Base-by-base conservation (phyloP, 2,113 vertebrate species). In the Cavia porcellus region DNA sequence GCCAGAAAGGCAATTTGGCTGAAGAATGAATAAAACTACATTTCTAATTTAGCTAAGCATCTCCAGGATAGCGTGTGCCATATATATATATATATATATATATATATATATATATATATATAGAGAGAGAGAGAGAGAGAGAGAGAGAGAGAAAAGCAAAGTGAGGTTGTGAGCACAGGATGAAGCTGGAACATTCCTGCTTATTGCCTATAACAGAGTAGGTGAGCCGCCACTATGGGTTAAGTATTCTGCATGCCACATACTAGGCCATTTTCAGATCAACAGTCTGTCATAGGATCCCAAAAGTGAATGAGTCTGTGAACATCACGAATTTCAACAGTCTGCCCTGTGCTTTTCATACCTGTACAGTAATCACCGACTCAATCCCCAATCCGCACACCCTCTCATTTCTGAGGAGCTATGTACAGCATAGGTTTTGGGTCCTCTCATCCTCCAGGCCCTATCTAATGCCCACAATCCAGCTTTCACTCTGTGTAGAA, bases 1-100 rank as follows among this genome's bases (percentile, higher is more conserved):
- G 52, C 45, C 85, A 95, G 82, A 28, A 94, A 85, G 77, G 25
- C 77, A 92, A 55, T 80, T 72, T 80, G 57, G 92, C 81, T 92
- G 74, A 96, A 57, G 82, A 86, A 92, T 25, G 45, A 90, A 50
- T 45, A 74, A 50, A 4, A 38, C 55, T 52, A 2, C 35, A 61
- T 15, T 94, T 96, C 72, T 32, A 84, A 55, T 35, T 19, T 80
- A 77, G 84, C 45, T 42, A 86, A 93, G 42, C 89, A 68, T 94
- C 83, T 82, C 95, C 66, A 52, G 62, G 38, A 19, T 14, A 87
- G 77, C 35, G 59, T 79, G 92, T 96, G 90, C 97, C 97, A 97
- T 98, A 90, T 92, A 66, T 85, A 90, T 38, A 38, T 38, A 38
- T 38, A 38, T 38, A 38, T 38, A 38, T 38, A 38, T 38, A 38